A percentile compares a stretch with the other conserved stretches of the same genome.
phyloP scores from a whole-genome alignment of 2,113 vertebrate species.

The cat (Felis catus) region F.catus_Fca126_mat1.0 CM031412.1:160827001-160827500 shows the following conservation, averaged over 20 bases:
- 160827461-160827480: background rate
- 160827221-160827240: background rate
- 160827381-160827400: background rate
- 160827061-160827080: background rate
- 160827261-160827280: background rate
- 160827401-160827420: background rate
- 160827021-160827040: background rate
- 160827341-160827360: background rate
- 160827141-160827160: background rate
- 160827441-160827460: background rate
- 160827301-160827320: background rate
- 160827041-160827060: background rate
- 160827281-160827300: background rate
- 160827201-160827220: background rate
- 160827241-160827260: background rate
- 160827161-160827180: background rate
- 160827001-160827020: background rate
- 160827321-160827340: background rate
- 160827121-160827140: background rate
- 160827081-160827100: background rate
- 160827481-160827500: background rate
- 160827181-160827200: background rate
- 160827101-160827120: background rate
- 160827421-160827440: background rate
- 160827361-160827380: background rate